Percentiles rank a stretch among this genome's conserved stretches.
Conservation (phyloP, 2,797 vertebrate species). For the Urophycis tenuis region DNA sequence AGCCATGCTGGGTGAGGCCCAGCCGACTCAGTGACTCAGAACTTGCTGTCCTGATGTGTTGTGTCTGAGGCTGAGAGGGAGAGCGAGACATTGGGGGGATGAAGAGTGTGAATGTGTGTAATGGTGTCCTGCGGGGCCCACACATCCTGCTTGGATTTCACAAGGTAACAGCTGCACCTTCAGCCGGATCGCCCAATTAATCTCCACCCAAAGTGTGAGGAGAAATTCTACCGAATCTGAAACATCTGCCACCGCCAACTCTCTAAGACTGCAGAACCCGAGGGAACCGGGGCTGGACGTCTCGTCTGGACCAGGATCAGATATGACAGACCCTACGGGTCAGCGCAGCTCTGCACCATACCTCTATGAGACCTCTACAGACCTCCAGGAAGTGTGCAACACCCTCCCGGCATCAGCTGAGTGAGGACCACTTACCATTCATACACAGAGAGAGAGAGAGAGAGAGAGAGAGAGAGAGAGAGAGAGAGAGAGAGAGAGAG, state of each 20-base stretch:
- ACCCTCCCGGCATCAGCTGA: slow-evolving; percentile 47
- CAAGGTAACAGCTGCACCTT: slow-evolving; percentile 42
- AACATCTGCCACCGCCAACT: slow-evolving; percentile 40
- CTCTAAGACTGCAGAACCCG: background rate
- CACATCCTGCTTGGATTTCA: background rate
- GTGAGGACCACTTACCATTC: slow-evolving; percentile 13
- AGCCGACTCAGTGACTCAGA: too few relatives aligned
- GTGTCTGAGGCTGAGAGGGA: background rate
- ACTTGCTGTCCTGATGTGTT: too few relatives aligned
- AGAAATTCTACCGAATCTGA: slow-evolving; percentile 23
- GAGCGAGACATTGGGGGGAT: background rate
- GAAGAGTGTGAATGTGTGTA: background rate
- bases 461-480: too few relatives aligned
- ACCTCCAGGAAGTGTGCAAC: slow-evolving; percentile 4
- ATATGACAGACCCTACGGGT: background rate
- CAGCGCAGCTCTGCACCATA: slow-evolving; percentile 10
- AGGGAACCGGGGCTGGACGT: background rate
- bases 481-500: background rate
- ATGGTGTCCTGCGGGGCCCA: background rate
- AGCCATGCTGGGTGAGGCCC: too few relatives aligned
- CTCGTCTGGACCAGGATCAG: background rate
- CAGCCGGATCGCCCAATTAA: slow-evolving; percentile 32
- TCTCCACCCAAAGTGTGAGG: slow-evolving; percentile 9
- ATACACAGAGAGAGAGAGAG: too few relatives aligned
- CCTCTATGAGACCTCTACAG: slow-evolving; percentile 33